Evolutionary conservation across 2,888 invertebrate genomes (phyloP).

Genomic region (Anaspis maculata): DNA sequence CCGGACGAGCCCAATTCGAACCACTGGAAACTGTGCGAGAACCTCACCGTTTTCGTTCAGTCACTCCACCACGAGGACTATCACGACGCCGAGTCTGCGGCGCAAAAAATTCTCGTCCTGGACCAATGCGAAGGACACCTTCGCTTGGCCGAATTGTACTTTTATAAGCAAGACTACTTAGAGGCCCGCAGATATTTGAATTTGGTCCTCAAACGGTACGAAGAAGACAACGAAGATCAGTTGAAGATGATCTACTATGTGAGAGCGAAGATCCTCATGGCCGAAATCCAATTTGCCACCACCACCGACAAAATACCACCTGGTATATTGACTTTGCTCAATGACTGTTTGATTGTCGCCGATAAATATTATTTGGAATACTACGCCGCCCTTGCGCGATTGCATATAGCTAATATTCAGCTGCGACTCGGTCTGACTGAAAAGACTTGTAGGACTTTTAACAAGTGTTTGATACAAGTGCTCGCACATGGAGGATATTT

Average conservation of each 20-base stretch:
- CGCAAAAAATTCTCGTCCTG: slow-evolving; percentile 58
- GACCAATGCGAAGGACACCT: slow-evolving; percentile 60
- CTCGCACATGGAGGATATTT: slow-evolving; percentile 75
- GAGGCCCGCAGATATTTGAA: slow-evolving; percentile 41
- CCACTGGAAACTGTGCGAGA: slow-evolving; percentile 62
- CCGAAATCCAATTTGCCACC: slow-evolving; percentile 52
- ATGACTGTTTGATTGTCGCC: slow-evolving; percentile 67
- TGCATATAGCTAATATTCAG: slow-evolving; percentile 73
- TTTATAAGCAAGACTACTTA: slow-evolving; percentile 46
- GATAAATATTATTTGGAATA: slow-evolving; percentile 69
- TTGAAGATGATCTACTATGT: slow-evolving; percentile 51
- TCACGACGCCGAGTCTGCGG: slow-evolving; percentile 61
- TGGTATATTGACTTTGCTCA: slow-evolving; percentile 50
- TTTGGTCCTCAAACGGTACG: slow-evolving; percentile 47
- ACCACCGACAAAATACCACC: slow-evolving; percentile 49
- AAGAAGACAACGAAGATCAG: slow-evolving; percentile 46
- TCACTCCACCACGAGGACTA: slow-evolving; percentile 51
- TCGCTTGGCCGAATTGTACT: slow-evolving; percentile 48
- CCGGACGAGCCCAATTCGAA: slow-evolving; percentile 53
- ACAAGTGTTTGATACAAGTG: slow-evolving; percentile 47
- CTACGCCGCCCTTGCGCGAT: slow-evolving; percentile 62
- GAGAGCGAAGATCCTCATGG: slow-evolving; percentile 60
- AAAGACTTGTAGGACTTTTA: slow-evolving; percentile 64
- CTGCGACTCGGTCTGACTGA: slow-evolving; percentile 66
- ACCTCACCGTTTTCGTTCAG: slow-evolving; percentile 42